Evolutionary conservation across 1,140 invertebrate genomes (phyloP), one percentile per base, ranked within the genome.

Genomic region (Drosophila burlai): DNA sequence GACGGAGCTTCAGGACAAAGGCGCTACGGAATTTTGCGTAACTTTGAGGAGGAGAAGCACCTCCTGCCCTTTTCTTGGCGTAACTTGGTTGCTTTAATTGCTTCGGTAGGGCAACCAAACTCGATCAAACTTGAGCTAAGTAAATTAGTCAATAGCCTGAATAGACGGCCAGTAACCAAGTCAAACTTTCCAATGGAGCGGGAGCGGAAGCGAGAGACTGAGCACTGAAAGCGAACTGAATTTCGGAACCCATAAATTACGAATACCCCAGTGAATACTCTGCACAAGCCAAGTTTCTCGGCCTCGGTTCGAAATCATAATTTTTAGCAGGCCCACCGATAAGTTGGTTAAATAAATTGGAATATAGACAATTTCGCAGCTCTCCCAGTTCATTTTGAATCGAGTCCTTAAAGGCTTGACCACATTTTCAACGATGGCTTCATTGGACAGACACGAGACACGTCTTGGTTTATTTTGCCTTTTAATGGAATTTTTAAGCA

Each of bases 401-500:
- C 4, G 26, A 29, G 47, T n/a, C 57, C 31, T 40, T 57, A 18
- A 45, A 31, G 64, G 16, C 4, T 47, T 31, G 24, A 45, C 38
- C 64, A 29, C 58, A 62, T 18, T 26, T 50, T 13, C 5, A 16
- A 21, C 15, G 31, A 49, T 65, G 66, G 45, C 58, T 69, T 52
- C 21, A 68, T 68, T 43, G 26, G 29, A 34, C 13, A 13, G 10
- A 18, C 26, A 21, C 26, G 15, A 61, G 68, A 26, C 72, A 64
- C 69, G 72, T 74, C 59, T 29, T 63, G 58, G 10, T 62, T 72
- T 72, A 72, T 62, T 75, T 72, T 49, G 50, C 45, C 13, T 62
- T 63, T 59, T 73, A 75, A 69, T 81, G 69, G 71, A 81, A 81
- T 75, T 80, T 69, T 74, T 60, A 75, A 81, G 71, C 78, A 63